These are phyloP conservation scores for Hipposideros armiger DNA, from an alignment of 2,113 vertebrate genomes.

Conservation along the genomic window DNA sequence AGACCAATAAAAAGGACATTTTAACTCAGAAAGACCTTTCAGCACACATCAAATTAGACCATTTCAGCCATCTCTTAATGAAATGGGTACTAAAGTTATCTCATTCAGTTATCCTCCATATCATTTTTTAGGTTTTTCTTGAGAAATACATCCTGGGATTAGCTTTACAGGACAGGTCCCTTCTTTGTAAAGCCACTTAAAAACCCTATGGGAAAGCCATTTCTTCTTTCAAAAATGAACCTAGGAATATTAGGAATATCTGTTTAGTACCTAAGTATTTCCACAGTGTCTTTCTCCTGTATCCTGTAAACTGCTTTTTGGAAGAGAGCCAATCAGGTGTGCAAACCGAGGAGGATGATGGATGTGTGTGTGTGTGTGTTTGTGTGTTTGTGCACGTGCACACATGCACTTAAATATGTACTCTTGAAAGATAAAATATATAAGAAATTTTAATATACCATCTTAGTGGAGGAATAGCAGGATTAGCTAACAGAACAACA, in stretches of 20 bases:
- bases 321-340: slow-evolving; percentile 33
- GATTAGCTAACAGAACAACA: not conserved
- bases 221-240: slow-evolving; percentile 5
- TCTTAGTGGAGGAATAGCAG: not conserved
- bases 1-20: not conserved
- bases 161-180: not conserved
- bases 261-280: not conserved
- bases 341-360: not conserved
- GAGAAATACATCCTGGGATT: not conserved
- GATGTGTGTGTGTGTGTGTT: not conserved
- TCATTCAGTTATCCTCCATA: not conserved
- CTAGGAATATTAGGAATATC: slow-evolving; percentile 9
- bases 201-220: not conserved
- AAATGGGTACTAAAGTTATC: not conserved
- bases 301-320: slow-evolving; percentile 47
- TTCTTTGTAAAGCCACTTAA: not conserved
- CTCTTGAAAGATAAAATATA: not conserved
- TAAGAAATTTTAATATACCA: not conserved
- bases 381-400: not conserved
- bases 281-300: not conserved
- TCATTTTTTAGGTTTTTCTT: not conserved
- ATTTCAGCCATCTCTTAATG: not conserved
- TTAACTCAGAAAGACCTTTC: not conserved
- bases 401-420: not conserved
- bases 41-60: not conserved